Base-by-base conservation (phyloP, 1,140 invertebrate genomes). In the Hypsibius dujardini region DNA sequence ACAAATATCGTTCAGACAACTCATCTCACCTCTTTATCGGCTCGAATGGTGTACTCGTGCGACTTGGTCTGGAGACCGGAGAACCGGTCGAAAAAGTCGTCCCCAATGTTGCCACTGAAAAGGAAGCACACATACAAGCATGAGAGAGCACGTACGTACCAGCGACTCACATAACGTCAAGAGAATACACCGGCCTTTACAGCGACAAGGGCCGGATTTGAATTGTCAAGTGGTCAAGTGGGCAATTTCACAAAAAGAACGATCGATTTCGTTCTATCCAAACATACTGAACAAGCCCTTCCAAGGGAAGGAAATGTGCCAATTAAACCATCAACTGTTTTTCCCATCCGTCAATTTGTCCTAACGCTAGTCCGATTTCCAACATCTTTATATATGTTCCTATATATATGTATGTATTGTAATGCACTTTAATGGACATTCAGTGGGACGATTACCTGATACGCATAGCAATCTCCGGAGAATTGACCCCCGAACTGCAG, bases 31-130 rank as follows among this genome's bases (percentile, higher is more conserved):
- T 56, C 50, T 56, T 56, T 56, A 56, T 56, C 50, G 50, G 50
- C 50, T 12, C 50, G 50, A 56, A 12, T 56, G 50, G 7, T 7
- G n/a, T 56, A 56, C n/a, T 67, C 62, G 3, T 15, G 62, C 45
- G 42, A 7, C 3, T 42, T 12, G 12, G 62, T 15, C 12, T 12
- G 42, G 62, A 67, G 62, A 15, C 62, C 62, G 42, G 12, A 15
- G 42, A 67, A 67, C 3, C 62, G 62, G 7, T 67, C 62, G 42
- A 67, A 67, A 42, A 67, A 67, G 62, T 67, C 62, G 45, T 67
- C 62, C 3, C 62, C 62, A 67, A 67, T 67, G 45, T 67, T 67
- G 12, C 45, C 62, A 7, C 62, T 67, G 42, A 67, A 67, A 67
- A 15, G 45, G 42, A 67, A 67, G n/a, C 42, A 3, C 42, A 12